Base-by-base conservation (phyloP, 2,113 vertebrate species). In the Syngnathus scovelli region DNA sequence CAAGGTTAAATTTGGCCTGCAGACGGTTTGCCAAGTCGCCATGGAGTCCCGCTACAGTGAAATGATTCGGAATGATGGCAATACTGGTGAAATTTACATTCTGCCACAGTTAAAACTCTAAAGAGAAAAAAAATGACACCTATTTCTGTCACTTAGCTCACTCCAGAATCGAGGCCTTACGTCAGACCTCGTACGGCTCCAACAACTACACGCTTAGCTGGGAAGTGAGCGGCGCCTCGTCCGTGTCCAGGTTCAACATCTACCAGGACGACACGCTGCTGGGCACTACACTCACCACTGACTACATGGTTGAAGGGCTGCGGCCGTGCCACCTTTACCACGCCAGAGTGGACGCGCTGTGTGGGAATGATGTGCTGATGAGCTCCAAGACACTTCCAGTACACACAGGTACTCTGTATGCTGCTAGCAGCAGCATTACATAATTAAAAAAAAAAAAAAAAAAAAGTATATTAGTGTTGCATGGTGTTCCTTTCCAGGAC, bases 131-230 rank as follows among this genome's bases (percentile, higher is more conserved):
- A 9, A 8, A n/a, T 10, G 7, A 7, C 21, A 4, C 0, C 38
- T 4, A 19, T 51, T 12, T 0, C 11, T 68, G 23, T 59, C 33
- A 58, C 60, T 48, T 66, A 89, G 87, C 23, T 51, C 76, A 85
- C 69, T 89, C 86, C 52, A 67, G 66, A 44, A 86, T 91, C 16
- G 4, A 74, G 46, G 54, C 59, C 49, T 61, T 91, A 61, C 70
- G 0, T 68, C 86, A 88, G 43, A 66, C 77, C 7, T 67, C 70
- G 0, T 81, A 60, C 27, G 82, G 80, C 16, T 75, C 83, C 0
- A 64, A 78, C 41, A 78, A 75, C 71, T 90, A 89, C 78, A 87
- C 86, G 23, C 48, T 91, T 68, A 71, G 58, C 60, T 91, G 90
- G 90, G 65, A 76, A 7, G 80, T 87, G 66, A 73, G 23, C 23